A percentile compares a stretch with the other conserved stretches of the same genome.
Evolutionary conservation across 2,797 vertebrate species (phyloP).

Genomic region (Alosa sapidissima): DNA sequence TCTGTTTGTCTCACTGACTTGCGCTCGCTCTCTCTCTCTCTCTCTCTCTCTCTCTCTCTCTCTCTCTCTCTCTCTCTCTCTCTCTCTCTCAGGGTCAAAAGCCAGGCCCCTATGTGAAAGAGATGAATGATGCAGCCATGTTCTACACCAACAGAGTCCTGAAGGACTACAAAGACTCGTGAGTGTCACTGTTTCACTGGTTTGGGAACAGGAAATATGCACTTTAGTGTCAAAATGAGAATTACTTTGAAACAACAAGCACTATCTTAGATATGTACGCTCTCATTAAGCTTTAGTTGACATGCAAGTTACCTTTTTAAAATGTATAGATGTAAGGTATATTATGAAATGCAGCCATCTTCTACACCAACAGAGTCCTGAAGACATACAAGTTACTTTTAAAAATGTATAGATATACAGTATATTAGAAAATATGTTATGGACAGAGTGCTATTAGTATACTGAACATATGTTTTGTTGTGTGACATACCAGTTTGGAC

Average conservation of each 20-base stretch:
- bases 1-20: background rate
- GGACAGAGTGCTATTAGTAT: no score
- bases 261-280: background rate
- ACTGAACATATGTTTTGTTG: background rate
- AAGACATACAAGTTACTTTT: background rate
- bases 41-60: background rate
- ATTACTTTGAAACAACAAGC: background rate
- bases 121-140: constrained; percentile 97
- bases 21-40: background rate
- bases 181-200: constrained; percentile 54
- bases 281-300: background rate
- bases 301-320: background rate
- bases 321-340: background rate
- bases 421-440: no score
- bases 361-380: no score
- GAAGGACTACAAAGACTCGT: constrained; percentile 97
- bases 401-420: no score
- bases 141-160: constrained; percentile 99
- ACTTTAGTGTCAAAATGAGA: background rate
- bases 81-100: constrained; percentile 81
- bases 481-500: background rate
- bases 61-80: background rate
- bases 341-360: no score
- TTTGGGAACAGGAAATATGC: background rate
- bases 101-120: constrained; percentile 96